These are phyloP conservation scores for Saccopteryx bilineata DNA, from an alignment of 2,113 vertebrate species.

Conservation along the genomic window DNA sequence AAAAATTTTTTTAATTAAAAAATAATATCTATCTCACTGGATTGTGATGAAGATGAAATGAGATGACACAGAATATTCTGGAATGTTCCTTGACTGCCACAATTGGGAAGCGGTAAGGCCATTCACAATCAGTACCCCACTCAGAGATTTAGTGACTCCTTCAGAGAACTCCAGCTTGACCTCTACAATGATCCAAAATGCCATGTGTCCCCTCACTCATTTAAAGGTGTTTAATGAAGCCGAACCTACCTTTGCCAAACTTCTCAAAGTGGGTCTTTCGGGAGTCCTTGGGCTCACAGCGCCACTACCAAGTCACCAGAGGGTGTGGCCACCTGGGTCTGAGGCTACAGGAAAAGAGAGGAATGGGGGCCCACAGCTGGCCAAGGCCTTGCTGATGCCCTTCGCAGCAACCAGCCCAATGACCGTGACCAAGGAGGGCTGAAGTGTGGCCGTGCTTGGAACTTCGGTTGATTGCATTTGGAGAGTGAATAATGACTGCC, in stretches of 20 bases:
- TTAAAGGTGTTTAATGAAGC: not conserved
- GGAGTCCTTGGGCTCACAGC: not conserved
- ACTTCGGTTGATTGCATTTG: not conserved
- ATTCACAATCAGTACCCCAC: not conserved
- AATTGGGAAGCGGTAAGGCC: not conserved
- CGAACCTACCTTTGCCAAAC: not conserved
- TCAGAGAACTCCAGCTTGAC: not conserved
- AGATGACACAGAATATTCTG: not conserved
- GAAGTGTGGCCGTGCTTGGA: not conserved
- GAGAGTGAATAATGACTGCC: not conserved
- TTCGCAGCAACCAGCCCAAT: not conserved
- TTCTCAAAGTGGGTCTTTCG: not conserved
- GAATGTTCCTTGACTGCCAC: not conserved
- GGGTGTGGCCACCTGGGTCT: not conserved
- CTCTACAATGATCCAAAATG: not conserved
- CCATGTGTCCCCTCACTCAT: not conserved
- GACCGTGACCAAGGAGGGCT: not conserved
- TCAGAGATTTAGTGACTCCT: not conserved
- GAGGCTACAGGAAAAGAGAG: not conserved
- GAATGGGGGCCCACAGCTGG: not conserved
- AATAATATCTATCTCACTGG: not conserved
- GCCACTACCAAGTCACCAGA: not conserved
- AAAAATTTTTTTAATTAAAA: no score
- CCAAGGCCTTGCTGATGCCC: rapidly evolving
- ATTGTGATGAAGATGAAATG: not conserved